Conservation (phyloP, 2,797 vertebrate species). For the Astyanax mexicanus region DNA sequence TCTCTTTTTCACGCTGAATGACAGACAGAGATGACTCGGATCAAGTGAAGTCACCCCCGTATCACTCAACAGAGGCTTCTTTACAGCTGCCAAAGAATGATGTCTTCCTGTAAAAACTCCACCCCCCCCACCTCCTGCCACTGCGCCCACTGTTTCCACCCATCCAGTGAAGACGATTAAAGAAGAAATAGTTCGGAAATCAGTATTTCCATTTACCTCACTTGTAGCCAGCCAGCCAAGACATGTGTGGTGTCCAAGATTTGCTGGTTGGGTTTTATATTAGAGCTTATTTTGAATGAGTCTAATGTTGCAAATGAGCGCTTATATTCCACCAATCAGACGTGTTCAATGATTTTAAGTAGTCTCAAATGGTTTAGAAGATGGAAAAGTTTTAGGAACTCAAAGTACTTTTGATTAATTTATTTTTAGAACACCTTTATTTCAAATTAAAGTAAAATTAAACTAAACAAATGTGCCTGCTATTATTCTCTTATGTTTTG, state of each 20-base stretch:
- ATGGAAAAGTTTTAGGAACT: too few relatives aligned
- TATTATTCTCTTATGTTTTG: too few relatives aligned
- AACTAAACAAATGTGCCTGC: too few relatives aligned
- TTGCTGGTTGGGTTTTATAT: slow-evolving; percentile 10
- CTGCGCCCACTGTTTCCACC: slow-evolving; percentile 68
- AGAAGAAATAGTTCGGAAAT: neutral
- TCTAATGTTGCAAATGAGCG: too few relatives aligned
- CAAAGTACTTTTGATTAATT: too few relatives aligned
- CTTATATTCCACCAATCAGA: too few relatives aligned
- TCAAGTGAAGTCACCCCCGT: slow-evolving; percentile 62
- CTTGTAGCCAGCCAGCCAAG: neutral
- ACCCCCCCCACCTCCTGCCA: slow-evolving; percentile 6
- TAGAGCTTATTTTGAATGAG: too few relatives aligned
- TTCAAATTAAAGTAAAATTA: too few relatives aligned
- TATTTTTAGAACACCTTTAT: too few relatives aligned
- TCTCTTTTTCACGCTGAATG: slow-evolving; percentile 34
- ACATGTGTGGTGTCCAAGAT: neutral
- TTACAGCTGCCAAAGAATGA: slow-evolving; percentile 70
- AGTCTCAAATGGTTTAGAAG: too few relatives aligned
- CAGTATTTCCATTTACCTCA: neutral
- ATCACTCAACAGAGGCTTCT: slow-evolving; percentile 62
- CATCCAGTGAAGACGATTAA: slow-evolving; percentile 41
- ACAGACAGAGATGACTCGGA: slow-evolving; percentile 66
- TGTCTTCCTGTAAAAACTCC: slow-evolving; percentile 65
- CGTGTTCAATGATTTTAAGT: too few relatives aligned